phyloP scores from a whole-genome alignment of 2,113 vertebrate species.

The Lasiurus cinereus region DNA sequence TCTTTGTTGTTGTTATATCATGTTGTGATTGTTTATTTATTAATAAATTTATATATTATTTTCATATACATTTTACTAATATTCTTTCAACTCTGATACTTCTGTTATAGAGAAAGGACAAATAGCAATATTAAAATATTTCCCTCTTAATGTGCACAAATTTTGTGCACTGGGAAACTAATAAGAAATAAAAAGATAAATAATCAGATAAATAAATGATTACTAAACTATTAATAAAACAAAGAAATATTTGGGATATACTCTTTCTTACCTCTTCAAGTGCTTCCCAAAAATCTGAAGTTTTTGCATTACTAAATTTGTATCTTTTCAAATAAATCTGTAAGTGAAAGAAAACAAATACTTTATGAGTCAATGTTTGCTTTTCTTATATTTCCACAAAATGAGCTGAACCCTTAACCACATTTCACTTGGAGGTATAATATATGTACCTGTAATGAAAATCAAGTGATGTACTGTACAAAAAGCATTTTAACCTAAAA shows the following conservation, averaged over 20 bases:
- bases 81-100: too few species aligned
- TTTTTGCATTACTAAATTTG: slow-evolving; percentile 93
- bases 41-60: too few species aligned
- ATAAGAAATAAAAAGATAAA: background rate
- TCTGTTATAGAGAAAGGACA: too few species aligned
- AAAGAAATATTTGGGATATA: background rate
- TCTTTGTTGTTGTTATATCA: too few species aligned
- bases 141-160: too few species aligned
- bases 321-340: slow-evolving; percentile 92
- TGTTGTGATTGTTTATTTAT: too few species aligned
- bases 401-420: background rate
- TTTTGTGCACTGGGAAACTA: too few species aligned
- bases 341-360: slow-evolving; percentile 65
- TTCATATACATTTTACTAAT: too few species aligned
- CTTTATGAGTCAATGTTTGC: slow-evolving; percentile 23
- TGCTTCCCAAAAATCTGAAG: slow-evolving; percentile 93
- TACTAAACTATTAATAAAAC: background rate
- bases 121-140: too few species aligned
- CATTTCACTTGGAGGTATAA: background rate
- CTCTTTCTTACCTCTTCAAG: slow-evolving; percentile 88
- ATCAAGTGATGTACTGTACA: background rate
- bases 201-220: background rate
- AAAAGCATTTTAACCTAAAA: slow-evolving; percentile 28
- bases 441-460: background rate
- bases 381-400: background rate